Conservation (phyloP, 2,113 vertebrate species). For the Lichenostomus cassidix region DNA sequence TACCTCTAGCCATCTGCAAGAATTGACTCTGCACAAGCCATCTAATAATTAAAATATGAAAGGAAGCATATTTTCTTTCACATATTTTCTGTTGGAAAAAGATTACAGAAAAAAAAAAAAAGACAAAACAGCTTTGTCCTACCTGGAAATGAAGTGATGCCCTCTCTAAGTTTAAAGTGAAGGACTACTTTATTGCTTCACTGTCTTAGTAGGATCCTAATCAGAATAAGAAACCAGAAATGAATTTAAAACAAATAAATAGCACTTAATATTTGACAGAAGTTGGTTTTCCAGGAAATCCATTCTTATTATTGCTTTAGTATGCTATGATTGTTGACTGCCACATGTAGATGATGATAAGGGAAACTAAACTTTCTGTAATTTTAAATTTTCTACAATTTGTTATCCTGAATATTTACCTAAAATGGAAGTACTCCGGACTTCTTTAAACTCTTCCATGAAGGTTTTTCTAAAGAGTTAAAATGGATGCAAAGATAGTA, state of each 20-base stretch:
- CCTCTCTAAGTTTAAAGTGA: neutral
- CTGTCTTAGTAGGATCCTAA: neutral
- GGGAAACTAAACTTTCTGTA: neutral
- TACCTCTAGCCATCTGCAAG: neutral
- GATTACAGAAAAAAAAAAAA: fast-evolving
- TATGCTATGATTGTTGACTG: neutral
- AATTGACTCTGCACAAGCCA: neutral
- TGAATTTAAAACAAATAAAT: neutral
- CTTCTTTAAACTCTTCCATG: neutral
- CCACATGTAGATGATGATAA: neutral
- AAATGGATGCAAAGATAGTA: neutral
- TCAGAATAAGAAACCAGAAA: neutral
- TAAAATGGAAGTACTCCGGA: neutral
- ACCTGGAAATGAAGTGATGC: neutral
- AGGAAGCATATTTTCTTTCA: neutral
- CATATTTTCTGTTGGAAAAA: neutral
- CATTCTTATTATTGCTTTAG: neutral
- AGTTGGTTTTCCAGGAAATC: neutral
- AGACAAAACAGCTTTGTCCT: fast-evolving
- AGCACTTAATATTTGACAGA: neutral
- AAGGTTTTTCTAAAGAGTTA: neutral
- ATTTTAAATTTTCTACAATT: neutral
- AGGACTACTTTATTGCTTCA: neutral
- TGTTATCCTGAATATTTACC: neutral
- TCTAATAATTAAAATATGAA: neutral